Conservation (phyloP, 2,888 invertebrate species). For the Dorcus hopei region DNA sequence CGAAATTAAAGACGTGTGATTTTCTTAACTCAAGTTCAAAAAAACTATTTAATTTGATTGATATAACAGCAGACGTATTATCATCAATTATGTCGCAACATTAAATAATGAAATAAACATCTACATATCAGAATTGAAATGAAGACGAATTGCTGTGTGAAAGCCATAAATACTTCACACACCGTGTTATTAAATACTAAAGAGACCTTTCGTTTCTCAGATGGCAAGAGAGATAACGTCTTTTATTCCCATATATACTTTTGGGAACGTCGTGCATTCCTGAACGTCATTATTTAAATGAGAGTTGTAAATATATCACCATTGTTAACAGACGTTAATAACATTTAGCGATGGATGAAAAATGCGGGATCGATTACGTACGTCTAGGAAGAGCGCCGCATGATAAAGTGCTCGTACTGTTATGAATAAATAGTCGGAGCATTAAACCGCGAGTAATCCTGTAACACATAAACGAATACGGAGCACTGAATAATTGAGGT, state of each 20-base stretch:
- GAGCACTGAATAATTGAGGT: constrained; percentile 41
- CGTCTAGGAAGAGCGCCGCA: not conserved
- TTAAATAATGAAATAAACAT: no score
- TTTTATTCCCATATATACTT: not conserved
- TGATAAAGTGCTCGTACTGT: constrained; percentile 1
- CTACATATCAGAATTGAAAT: no score
- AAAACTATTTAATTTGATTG: no score
- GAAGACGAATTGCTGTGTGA: no score
- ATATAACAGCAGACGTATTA: no score
- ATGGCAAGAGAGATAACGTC: not conserved
- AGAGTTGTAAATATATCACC: not conserved
- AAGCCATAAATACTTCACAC: no score
- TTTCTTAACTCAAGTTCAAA: no score
- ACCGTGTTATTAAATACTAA: no score
- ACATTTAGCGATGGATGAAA: not conserved
- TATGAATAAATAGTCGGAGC: constrained; percentile 1
- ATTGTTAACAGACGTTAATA: constrained; percentile 1
- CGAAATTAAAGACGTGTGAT: no score
- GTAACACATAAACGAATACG: constrained; percentile 25
- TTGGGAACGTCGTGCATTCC: not conserved
- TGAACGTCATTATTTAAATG: not conserved
- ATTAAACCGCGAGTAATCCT: constrained; percentile 3
- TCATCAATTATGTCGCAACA: no score
- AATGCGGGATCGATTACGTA: not conserved
- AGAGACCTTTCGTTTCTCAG: no score